Percentiles rank a stretch among this genome's conserved stretches.
phyloP scores from a whole-genome alignment of 2,113 vertebrate genomes.

The Castor canadensis region DNA sequence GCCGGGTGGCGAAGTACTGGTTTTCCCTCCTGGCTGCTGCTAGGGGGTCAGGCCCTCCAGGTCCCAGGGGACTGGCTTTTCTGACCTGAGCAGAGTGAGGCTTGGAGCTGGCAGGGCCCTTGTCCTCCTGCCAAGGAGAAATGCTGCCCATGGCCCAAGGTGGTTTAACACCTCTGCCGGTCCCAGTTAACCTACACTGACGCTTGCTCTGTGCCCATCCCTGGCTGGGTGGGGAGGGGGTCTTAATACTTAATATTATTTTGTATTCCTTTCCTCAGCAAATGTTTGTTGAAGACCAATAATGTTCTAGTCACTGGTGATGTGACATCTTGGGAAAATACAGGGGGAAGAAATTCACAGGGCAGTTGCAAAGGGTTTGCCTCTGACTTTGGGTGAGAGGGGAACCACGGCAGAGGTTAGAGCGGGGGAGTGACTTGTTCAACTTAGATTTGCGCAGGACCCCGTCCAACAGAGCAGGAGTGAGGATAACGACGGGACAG shows the following conservation, averaged over 20 bases:
- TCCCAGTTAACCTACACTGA: not conserved
- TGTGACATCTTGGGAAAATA: not conserved
- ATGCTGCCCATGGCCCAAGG: not conserved
- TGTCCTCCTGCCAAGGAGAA: not conserved
- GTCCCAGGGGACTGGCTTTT: not conserved
- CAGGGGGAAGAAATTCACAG: fast-evolving
- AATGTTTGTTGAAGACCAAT: not conserved
- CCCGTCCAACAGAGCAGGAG: not conserved
- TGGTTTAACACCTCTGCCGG: not conserved
- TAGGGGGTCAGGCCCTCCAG: not conserved
- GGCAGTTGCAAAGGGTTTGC: too few species aligned
- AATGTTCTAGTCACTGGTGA: not conserved
- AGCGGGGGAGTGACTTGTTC: not conserved
- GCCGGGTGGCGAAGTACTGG: not conserved
- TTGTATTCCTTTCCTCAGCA: not conserved
- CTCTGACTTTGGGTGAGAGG: not conserved
- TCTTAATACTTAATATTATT: not conserved
- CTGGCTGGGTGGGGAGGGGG: too few species aligned
- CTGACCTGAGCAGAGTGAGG: not conserved
- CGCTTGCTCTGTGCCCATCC: not conserved
- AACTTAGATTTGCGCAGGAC: not conserved
- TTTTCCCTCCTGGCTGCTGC: not conserved
- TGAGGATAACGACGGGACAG: not conserved
- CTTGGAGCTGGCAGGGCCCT: not conserved
- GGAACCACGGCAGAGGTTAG: not conserved